Evolutionary conservation across 2,113 vertebrate species (phyloP).

Genomic region (Sylvia atricapilla): DNA sequence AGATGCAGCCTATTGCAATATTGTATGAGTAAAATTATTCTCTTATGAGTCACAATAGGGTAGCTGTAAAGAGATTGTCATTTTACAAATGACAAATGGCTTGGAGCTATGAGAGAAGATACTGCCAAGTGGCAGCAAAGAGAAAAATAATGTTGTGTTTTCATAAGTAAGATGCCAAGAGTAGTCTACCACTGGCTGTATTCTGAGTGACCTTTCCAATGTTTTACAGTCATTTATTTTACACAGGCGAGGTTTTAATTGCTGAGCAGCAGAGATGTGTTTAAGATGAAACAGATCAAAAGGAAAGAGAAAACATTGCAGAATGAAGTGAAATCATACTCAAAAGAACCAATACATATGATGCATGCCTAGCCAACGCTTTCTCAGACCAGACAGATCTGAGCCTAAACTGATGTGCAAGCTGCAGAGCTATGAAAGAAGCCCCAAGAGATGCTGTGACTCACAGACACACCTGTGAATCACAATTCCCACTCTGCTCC

Average conservation of each 20-base stretch:
- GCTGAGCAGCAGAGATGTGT: not conserved
- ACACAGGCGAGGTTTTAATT: not conserved
- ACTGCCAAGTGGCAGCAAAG: conserved; percentile 20
- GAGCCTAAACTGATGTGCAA: not conserved
- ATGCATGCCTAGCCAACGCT: not conserved
- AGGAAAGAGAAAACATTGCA: not conserved
- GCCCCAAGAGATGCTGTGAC: not conserved
- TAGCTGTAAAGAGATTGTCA: not conserved
- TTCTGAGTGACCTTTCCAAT: not conserved
- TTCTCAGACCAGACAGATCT: not conserved
- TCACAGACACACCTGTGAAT: not conserved
- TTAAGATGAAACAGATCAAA: not conserved
- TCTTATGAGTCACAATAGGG: not conserved
- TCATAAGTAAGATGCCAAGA: not conserved
- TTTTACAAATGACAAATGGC: conserved; percentile 1
- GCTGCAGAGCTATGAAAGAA: not conserved
- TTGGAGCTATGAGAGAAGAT: not conserved
- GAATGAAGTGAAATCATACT: not conserved
- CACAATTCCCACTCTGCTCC: not conserved
- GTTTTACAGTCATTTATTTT: not conserved
- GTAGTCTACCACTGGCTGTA: not conserved
- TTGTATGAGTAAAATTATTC: not conserved
- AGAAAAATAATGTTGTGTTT: conserved; percentile 22
- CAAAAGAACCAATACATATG: not conserved
- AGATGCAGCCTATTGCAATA: not conserved